These are phyloP conservation scores for Drosophila longiperda DNA, from an alignment of 2,888 invertebrate species.

Conservation along the genomic window DNA sequence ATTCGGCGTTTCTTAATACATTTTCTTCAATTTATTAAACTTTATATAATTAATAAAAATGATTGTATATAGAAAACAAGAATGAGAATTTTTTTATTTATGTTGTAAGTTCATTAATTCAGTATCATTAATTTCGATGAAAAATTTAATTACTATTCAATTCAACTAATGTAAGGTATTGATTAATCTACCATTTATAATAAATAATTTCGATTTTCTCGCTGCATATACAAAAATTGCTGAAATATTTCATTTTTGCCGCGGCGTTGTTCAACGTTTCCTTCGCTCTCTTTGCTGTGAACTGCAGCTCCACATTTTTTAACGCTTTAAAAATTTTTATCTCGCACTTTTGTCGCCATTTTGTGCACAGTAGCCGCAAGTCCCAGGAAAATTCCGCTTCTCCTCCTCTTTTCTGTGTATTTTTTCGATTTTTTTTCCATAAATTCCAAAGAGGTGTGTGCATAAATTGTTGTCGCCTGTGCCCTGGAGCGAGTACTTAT, in stretches of 20 bases:
- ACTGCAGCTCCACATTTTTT: slow-evolving; percentile 64
- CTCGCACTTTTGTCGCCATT: slow-evolving; percentile 68
- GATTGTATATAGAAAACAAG: neutral
- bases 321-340: slow-evolving; percentile 65
- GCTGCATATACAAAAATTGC: slow-evolving; percentile 42
- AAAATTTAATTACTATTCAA: neutral
- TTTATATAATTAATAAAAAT: neutral
- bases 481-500: slow-evolving; percentile 68
- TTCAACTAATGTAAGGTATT: slow-evolving; percentile 18
- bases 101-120: neutral
- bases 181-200: neutral
- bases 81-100: neutral
- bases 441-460: slow-evolving; percentile 72
- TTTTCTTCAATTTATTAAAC: neutral
- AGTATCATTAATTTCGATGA: neutral
- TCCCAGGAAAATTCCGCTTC: slow-evolving; percentile 17
- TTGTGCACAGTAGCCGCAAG: slow-evolving; percentile 41
- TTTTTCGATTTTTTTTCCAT: slow-evolving; percentile 21
- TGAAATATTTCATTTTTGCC: slow-evolving; percentile 63
- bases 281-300: slow-evolving; percentile 15
- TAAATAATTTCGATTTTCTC: slow-evolving; percentile 17
- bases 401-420: slow-evolving; percentile 10
- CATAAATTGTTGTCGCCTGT: slow-evolving; percentile 65
- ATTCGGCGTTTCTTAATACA: neutral
- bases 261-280: too few relatives aligned